These are phyloP conservation scores for cattle (Bos taurus) DNA, from an alignment of 2,113 vertebrate genomes.

Conservation along the genomic window DNA sequence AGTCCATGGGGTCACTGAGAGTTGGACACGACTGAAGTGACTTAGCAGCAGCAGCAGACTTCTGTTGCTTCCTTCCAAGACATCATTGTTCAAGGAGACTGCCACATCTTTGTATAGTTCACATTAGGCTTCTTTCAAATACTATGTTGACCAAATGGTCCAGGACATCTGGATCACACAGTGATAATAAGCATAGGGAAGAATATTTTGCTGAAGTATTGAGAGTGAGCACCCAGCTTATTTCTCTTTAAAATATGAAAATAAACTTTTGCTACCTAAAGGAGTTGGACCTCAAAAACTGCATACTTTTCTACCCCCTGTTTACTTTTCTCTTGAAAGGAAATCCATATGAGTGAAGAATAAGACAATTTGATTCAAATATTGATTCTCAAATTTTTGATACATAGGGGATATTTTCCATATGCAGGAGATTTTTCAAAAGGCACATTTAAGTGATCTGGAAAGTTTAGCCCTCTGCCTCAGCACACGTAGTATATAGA, in stretches of 20 bases:
- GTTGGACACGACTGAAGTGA: too few relatives aligned
- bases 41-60: neutral
- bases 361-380: neutral
- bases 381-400: neutral
- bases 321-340: neutral
- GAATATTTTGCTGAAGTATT: neutral
- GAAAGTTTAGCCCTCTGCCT: neutral
- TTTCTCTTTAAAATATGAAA: neutral
- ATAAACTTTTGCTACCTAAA: neutral
- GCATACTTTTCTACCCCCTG: neutral
- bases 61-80: neutral
- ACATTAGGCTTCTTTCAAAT: neutral
- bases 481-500: neutral
- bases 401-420: neutral
- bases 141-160: neutral
- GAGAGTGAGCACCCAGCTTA: neutral
- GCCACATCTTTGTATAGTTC: neutral
- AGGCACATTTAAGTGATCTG: neutral
- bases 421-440: neutral
- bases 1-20: too few relatives aligned
- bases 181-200: neutral
- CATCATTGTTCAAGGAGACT: neutral
- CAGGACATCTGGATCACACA: neutral
- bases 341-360: neutral
- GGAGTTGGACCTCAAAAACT: neutral